Evolutionary conservation across 1,140 invertebrate species (phyloP).

Genomic region (Berghia stephanieae): DNA sequence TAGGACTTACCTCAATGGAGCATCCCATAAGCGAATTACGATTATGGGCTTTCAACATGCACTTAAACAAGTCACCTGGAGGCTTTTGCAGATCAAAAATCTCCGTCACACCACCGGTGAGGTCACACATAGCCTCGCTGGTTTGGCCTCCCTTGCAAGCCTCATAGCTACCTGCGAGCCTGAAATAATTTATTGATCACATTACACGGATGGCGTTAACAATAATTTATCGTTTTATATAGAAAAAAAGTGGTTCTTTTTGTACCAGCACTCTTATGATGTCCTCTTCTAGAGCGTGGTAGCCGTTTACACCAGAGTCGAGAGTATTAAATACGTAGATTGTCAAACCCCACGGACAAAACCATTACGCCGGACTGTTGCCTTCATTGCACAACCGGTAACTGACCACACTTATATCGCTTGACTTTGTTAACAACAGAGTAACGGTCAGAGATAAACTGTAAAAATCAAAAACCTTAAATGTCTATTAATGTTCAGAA

Average conservation of each 20-base stretch:
- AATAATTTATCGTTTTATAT: background rate
- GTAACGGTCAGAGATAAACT: no score
- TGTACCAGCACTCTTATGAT: background rate
- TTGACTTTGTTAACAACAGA: no score
- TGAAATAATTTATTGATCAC: no score
- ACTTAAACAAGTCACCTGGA: conserved; percentile 83
- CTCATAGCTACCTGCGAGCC: conserved; percentile 96
- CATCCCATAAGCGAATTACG: conserved; percentile 96
- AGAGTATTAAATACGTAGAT: background rate
- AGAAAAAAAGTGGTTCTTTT: background rate
- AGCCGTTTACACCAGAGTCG: background rate
- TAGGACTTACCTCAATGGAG: conserved; percentile 85
- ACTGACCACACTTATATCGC: no score
- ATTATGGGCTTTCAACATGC: conserved; percentile 91
- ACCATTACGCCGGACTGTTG: no score
- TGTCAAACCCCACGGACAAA: no score
- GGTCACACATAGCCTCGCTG: conserved; percentile 98
- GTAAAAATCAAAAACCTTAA: no score
- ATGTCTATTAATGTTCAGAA: no score
- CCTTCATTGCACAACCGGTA: no score
- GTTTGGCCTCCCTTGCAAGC: conserved; percentile 96
- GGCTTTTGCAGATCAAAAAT: conserved; percentile 66
- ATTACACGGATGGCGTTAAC: no score
- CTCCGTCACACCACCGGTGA: conserved; percentile 96
- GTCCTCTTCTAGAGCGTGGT: background rate